Base-by-base conservation (phyloP, 2,113 vertebrate species). In the Caranx melampygus region DNA sequence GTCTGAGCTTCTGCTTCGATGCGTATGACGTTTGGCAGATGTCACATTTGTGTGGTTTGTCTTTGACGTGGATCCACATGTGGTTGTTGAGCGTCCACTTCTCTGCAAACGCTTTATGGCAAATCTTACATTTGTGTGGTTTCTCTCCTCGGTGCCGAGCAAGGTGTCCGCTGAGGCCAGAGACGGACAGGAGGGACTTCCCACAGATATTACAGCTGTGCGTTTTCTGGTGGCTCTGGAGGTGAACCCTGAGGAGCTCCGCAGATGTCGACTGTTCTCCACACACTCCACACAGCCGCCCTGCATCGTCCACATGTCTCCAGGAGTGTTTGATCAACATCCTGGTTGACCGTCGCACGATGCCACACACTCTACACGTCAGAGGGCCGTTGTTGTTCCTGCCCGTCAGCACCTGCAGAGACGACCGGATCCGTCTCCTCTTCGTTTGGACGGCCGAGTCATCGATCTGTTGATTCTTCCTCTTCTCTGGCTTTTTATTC, bases 291-390 rank as follows among this genome's bases (percentile, higher is more conserved):
- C 85, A 89, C 0, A 66, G 45, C 3, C 40, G 3, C 7, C 31
- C 18, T 1, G 13, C 69, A 4, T 85, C 54, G 0, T 61, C 16
- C 37, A 78, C 35, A n/a, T 86, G 65, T 15, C 20, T 75, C 79
- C 79, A 79, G 10, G 61, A 51, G 3, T 90, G 88, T 73, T 79
- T 83, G 11, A 70, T 60, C 58, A 90, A 18, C 20, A 76, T 54
- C 33, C 9, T 62, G 9, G 1, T 10, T 0, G 83, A 81, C 1
- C 42, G 0, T 0, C 44, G 72, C 2, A 13, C 15, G 4, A 14
- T 1, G 1, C 6, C 5, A 5, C 88, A 90, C 9, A 86, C 78
- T 20, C 52, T 76, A 37, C 88, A 90, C 42, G 52, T 51, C 20
- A 52, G 69, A 34, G 7, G 54, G 18, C 9, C 10, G 0, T 7